These are phyloP conservation scores for Pseudoips prasinana DNA, from an alignment of 2,888 invertebrate genomes.

Conservation along the genomic window DNA sequence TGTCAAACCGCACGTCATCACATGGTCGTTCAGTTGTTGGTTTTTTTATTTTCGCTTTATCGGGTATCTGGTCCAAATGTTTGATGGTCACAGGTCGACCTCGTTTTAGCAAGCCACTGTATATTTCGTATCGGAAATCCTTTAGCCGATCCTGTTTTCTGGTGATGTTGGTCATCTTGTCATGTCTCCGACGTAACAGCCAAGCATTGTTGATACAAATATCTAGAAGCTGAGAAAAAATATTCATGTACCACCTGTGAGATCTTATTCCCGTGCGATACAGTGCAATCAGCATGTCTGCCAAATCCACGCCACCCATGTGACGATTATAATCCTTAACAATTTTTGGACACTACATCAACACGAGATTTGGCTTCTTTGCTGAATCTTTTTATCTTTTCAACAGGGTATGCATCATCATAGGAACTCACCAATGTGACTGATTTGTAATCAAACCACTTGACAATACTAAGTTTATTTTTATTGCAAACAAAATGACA, in stretches of 20 bases:
- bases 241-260: no score
- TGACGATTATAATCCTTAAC: slow-evolving; percentile 10
- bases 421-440: slow-evolving; percentile 23
- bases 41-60: slow-evolving; percentile 14
- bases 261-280: no score
- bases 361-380: slow-evolving; percentile 14
- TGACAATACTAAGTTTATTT: slow-evolving; percentile 18
- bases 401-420: slow-evolving; percentile 17
- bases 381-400: slow-evolving; percentile 14
- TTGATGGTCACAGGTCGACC: slow-evolving; percentile 8
- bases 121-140: slow-evolving; percentile 22
- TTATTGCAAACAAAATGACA: slow-evolving; percentile 10
- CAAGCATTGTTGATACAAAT: no score
- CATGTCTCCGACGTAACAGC: no score
- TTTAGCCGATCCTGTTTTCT: slow-evolving; percentile 21
- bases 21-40: slow-evolving; percentile 17
- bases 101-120: slow-evolving; percentile 13
- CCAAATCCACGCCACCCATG: no score
- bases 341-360: slow-evolving; percentile 12
- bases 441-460: slow-evolving; percentile 29
- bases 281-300: no score
- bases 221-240: no score
- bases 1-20: slow-evolving; percentile 22
- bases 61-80: slow-evolving; percentile 6
- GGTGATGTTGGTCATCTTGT: no score